Evolutionary conservation across 2,797 vertebrate species (phyloP), one percentile per base, ranked within the genome.

Genomic region (Thripadectes ignobilis): DNA sequence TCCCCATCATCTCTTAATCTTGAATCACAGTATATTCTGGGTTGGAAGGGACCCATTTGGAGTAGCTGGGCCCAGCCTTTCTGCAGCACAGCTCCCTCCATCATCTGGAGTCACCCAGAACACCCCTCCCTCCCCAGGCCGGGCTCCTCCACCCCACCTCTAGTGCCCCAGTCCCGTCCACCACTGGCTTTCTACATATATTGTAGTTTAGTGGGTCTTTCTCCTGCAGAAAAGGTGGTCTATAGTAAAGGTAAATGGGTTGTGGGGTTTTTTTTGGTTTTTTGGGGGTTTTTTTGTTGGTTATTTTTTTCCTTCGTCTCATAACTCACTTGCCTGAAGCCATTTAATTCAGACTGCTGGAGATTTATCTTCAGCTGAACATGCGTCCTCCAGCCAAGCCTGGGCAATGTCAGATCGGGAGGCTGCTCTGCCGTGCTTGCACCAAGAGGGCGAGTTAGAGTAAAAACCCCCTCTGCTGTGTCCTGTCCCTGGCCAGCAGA

Each of bases 381-480:
- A 0, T 10, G 22, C 39, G 38, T 30, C 38, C 48, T 38, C 34
- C n/a, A 43, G 69, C 45, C 76, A 65, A 67, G 48, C 19, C 34
- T 61, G 38, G 68, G 27, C 26, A 34, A 0, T 10, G 24, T 38
- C 68, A 39, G 76, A 39, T 0, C 0, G 4, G 36, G 62, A 61
- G 23, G 16, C 2, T 7, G 38, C 39, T 85, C 38, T 0, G 1
- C 18, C 1, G 2, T 6, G 4, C 36, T 41, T 1, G 0, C 58
- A 45, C 54, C 58, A 23, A 62, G 27, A 19, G 43, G 39, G 54
- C 0, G 2, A n/a, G 13, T 39, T 24, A 7, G 41, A 55, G 8
- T 39, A 12, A 85, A 68, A 78, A 7, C 14, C 12, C 16, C 24
- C 38, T 66, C 59, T 67, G 26, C 46, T 3, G 0, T 1, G 2